Evolutionary conservation across 2,113 vertebrate species (phyloP).

Genomic region (Campylomormyrus tamandua): DNA sequence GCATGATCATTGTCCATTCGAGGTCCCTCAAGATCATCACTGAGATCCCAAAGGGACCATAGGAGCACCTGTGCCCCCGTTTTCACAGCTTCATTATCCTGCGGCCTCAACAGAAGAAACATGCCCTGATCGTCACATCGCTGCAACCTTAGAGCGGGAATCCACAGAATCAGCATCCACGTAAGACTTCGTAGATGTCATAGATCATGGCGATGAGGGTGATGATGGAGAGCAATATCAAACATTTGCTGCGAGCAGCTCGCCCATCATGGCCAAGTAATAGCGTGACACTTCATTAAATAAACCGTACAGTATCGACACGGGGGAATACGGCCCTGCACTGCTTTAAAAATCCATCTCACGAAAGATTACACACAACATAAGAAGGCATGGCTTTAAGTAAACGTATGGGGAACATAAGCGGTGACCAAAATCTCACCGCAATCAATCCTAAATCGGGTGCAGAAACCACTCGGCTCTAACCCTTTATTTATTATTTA

Average conservation of each 20-base stretch:
- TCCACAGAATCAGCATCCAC: neutral
- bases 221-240: neutral
- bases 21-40: neutral
- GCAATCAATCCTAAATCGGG: neutral
- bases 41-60: neutral
- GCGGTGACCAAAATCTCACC: neutral
- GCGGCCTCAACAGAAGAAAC: neutral
- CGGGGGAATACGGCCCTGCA: neutral
- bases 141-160: neutral
- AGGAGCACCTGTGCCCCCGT: neutral
- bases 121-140: neutral
- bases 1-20: neutral
- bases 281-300: neutral
- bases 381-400: neutral
- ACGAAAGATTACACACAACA: neutral
- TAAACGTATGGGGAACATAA: neutral
- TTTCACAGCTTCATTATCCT: neutral
- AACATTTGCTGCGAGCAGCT: too few relatives aligned
- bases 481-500: neutral
- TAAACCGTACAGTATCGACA: too few relatives aligned
- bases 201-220: neutral
- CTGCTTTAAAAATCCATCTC: neutral
- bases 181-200: neutral
- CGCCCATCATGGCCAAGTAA: neutral
- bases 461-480: neutral